Evolutionary conservation across 1,140 invertebrate species (phyloP).

Genomic region (Bombus haemorrhoidalis): DNA sequence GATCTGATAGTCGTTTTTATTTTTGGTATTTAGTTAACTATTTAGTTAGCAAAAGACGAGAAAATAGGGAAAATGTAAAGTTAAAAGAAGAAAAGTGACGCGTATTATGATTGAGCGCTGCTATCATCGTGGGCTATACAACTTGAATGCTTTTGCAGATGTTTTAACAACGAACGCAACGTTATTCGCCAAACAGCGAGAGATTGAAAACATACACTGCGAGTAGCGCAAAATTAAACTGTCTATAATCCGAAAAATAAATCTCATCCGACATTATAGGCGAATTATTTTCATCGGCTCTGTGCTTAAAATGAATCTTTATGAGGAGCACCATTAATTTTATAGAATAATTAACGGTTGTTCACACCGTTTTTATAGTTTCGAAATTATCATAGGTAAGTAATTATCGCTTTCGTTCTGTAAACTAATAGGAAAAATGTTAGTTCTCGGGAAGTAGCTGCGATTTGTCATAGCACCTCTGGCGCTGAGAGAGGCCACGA

Average conservation of each 20-base stretch:
- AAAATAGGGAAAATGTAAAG: background rate
- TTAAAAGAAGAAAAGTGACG: background rate
- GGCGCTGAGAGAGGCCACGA: slow-evolving; percentile 16
- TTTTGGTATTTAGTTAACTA: background rate
- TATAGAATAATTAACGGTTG: background rate
- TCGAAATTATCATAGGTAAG: background rate
- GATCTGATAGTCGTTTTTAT: background rate
- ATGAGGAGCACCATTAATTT: background rate
- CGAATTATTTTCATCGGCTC: no score
- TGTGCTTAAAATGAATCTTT: background rate
- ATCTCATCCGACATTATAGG: background rate
- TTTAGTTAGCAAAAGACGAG: background rate
- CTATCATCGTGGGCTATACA: no score
- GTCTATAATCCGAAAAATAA: background rate
- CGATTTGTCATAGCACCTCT: slow-evolving; percentile 50
- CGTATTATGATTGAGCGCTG: no score
- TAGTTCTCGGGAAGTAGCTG: background rate
- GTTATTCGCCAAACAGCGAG: background rate
- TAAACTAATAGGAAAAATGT: background rate
- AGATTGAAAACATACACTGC: background rate
- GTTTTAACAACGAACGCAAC: background rate
- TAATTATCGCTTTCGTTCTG: background rate
- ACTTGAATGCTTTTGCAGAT: background rate
- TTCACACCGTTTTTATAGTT: background rate
- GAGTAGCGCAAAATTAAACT: background rate